Evolutionary conservation across 2,113 vertebrate species (phyloP), one percentile per base, ranked within the genome.

Genomic region (Sylvietta virens): DNA sequence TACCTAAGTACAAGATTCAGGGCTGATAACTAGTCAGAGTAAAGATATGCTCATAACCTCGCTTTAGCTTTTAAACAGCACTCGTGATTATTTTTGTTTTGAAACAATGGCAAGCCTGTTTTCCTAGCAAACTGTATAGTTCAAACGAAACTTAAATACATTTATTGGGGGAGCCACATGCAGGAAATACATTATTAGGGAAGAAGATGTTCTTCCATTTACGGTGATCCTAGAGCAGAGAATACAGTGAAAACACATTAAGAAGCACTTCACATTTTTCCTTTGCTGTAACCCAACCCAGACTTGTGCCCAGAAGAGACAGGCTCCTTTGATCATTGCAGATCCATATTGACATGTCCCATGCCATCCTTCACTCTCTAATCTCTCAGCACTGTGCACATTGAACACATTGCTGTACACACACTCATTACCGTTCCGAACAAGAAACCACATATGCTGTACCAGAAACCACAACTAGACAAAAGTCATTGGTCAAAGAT

Each of bases 311-410:
- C 97, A 95, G 94, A 90, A 96, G 94, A 96, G 95, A 77, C 88
- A 83, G 79, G 57, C 78, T 96, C 86, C 95, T 97, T 97, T 97
- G 97, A 97, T 97, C 97, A 96, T 21, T 71, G 81, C 91, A 96
- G 96, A 97, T 97, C 96, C 95, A 90, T 97, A 96, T 93, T 96
- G 97, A 97, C 97, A 94, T 91, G 95, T 97, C 96, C 95, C 96
- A 97, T 96, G 93, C 95, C 95, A 96, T 95, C 92, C 95, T 92
- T 95, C 93, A 70, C 88, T 96, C 95, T 95, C 95, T 97, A 97
- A 97, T 97, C 95, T 96, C 96, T 88, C 95, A 80, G 93, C 82
- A 51, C 92, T 71, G 90, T 84, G 92, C 92, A 91, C 95, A 81
- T 91, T 95, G 94, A 96, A 91, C 88, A 85, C 91, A 83, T 91